A percentile compares a stretch with the other conserved stretches of the same genome.
Conservation (phyloP, 2,113 vertebrate species). For the Chrysochloris asiatica region DNA sequence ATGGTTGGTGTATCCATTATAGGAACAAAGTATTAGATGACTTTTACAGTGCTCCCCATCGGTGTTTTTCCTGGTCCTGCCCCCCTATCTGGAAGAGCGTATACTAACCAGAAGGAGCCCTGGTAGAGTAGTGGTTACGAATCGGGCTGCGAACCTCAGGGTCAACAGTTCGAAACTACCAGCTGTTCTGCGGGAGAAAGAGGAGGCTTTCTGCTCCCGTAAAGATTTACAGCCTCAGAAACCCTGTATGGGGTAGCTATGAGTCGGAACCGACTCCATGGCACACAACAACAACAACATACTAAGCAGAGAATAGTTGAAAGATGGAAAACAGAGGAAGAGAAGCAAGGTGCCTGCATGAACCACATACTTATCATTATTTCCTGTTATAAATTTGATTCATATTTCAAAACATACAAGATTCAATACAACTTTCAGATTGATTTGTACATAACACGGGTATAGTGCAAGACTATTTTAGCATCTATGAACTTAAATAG, state of each 20-base stretch:
- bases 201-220: too few relatives aligned
- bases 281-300: too few relatives aligned
- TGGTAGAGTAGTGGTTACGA: too few relatives aligned
- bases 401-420: conserved; percentile 1
- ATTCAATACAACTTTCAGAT: background rate
- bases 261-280: too few relatives aligned
- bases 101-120: too few relatives aligned
- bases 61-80: conserved; percentile 22
- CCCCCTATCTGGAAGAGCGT: background rate
- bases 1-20: background rate
- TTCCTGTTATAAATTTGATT: background rate
- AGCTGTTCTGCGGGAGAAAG: too few relatives aligned
- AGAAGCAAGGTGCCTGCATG: background rate
- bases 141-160: too few relatives aligned
- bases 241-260: too few relatives aligned
- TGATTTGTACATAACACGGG: background rate
- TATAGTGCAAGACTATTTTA: background rate
- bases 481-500: background rate
- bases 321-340: background rate
- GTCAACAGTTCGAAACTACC: too few relatives aligned
- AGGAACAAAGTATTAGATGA: background rate
- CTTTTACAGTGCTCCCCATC: background rate
- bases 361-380: background rate
- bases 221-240: too few relatives aligned
- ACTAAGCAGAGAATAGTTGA: background rate